Percentiles rank a stretch among this genome's conserved stretches.
Evolutionary conservation across 2,797 vertebrate genomes (phyloP).

Genomic region (Gymnopithys bicolor): DNA sequence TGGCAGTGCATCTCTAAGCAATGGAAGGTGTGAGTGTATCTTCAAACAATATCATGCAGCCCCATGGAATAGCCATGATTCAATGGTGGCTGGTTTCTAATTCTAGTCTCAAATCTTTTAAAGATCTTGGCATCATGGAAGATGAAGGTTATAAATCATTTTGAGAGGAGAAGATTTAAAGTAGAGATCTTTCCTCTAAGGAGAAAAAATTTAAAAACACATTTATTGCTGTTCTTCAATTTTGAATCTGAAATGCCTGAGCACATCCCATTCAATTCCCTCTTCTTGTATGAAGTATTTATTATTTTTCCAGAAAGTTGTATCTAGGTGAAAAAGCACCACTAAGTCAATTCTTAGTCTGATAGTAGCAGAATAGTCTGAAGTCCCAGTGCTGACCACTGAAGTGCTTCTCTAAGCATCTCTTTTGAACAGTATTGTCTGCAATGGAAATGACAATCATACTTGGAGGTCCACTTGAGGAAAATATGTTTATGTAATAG

Average conservation of each 20-base stretch:
- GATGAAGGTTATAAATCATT: background rate
- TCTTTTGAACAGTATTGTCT: background rate
- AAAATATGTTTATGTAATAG: background rate
- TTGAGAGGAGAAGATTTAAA: background rate
- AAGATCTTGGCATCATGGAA: background rate
- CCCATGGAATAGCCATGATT: background rate
- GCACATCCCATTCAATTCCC: background rate
- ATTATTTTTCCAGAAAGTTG: background rate
- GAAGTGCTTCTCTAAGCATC: background rate
- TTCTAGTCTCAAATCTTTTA: background rate
- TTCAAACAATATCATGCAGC: background rate
- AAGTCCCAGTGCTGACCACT: background rate
- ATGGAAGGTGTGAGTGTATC: background rate
- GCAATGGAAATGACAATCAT: background rate
- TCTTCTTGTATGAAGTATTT: background rate
- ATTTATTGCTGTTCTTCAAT: background rate
- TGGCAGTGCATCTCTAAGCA: background rate
- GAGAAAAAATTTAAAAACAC: constrained; percentile 7
- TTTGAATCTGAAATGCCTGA: background rate
- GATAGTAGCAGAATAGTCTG: background rate
- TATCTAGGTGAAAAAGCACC: background rate
- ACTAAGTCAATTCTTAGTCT: background rate
- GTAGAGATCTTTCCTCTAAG: background rate
- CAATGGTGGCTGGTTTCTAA: background rate
- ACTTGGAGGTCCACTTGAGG: background rate